Percentiles rank a stretch among this genome's conserved stretches.
phyloP scores from a whole-genome alignment of 2,888 invertebrate genomes.

The Nomada lathburiana region DNA sequence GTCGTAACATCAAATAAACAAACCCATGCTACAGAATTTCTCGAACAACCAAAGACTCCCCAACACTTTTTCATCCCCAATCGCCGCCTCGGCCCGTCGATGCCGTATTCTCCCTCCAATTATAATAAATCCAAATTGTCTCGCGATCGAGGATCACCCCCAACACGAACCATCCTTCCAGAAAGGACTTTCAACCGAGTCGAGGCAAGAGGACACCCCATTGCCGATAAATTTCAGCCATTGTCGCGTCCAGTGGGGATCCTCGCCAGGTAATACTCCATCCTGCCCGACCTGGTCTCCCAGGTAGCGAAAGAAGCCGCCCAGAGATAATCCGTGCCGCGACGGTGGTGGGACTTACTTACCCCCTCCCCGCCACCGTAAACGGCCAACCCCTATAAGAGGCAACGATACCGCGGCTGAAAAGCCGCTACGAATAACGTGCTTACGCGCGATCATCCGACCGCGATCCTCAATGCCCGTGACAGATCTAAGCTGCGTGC shows the following conservation, averaged over 20 bases:
- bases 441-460: constrained; percentile 83
- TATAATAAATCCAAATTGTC: too few species aligned
- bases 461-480: constrained; percentile 76
- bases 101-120: too few species aligned
- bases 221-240: constrained; percentile 33
- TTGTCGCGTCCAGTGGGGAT: constrained; percentile 30
- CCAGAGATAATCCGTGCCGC: constrained; percentile 64
- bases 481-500: constrained; percentile 70
- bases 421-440: constrained; percentile 83
- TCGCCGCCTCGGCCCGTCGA: too few species aligned
- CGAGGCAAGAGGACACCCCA: neutral
- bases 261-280: constrained; percentile 45
- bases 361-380: constrained; percentile 44
- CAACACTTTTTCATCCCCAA: too few species aligned
- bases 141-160: neutral
- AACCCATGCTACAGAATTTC: too few species aligned
- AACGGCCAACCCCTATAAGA: constrained; percentile 77
- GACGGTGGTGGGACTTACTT: constrained; percentile 66
- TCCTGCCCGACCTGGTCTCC: constrained; percentile 30
- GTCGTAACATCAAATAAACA: too few species aligned
- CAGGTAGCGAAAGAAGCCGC: constrained; percentile 60
- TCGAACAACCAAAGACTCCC: too few species aligned
- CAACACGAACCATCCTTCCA: neutral
- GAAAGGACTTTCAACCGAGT: neutral
- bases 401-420: constrained; percentile 79